Conservation (phyloP, 1,140 invertebrate genomes). For the Paramacrobiotus metropolitanus region DNA sequence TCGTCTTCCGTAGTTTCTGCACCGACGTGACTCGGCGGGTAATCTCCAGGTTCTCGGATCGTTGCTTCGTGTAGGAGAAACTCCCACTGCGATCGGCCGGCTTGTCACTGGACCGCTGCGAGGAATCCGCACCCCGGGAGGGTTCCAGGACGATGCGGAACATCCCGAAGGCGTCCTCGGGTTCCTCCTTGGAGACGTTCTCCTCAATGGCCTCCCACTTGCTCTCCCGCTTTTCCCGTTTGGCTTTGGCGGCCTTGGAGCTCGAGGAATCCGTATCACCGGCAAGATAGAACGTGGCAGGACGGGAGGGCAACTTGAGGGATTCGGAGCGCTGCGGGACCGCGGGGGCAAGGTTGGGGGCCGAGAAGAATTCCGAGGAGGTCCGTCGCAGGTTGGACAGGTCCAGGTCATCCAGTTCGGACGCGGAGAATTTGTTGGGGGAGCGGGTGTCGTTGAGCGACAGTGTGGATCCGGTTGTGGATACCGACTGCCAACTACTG, state of each 20-base stretch:
- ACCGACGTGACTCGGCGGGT: neutral
- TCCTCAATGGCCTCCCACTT: neutral
- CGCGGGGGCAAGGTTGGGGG: neutral
- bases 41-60: no score
- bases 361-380: neutral
- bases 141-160: neutral
- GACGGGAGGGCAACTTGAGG: neutral
- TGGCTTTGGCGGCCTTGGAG: neutral
- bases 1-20: neutral
- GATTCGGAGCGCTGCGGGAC: neutral
- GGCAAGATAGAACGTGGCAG: neutral
- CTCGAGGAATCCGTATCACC: neutral
- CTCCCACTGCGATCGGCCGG: neutral
- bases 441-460: neutral
- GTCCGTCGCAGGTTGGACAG: neutral
- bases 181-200: neutral
- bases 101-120: no score
- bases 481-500: conserved; percentile 3
- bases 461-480: neutral
- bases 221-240: neutral
- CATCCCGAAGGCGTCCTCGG: no score
- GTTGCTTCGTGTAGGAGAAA: no score
- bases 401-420: neutral
- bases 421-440: neutral
- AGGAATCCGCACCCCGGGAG: neutral